Percentiles rank a stretch among this genome's conserved stretches.
These are phyloP conservation scores for Arenicola marina DNA, from an alignment of 2,888 invertebrate species.

Conservation along the genomic window DNA sequence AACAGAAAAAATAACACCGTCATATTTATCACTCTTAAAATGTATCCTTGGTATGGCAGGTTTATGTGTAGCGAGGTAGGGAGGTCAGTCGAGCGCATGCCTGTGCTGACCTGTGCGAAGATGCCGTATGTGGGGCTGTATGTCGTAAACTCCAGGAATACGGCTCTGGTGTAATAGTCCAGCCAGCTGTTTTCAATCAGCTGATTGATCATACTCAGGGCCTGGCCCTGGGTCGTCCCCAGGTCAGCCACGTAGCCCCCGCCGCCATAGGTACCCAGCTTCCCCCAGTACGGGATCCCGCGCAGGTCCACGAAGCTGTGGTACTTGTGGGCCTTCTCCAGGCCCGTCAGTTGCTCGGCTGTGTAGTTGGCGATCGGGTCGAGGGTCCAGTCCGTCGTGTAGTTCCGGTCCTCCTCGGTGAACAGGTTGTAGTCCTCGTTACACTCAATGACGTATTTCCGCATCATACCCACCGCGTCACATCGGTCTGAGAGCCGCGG, in stretches of 20 bases:
- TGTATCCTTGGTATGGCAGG: no score
- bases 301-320: background rate
- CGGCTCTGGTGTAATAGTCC: conserved; percentile 30
- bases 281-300: conserved; percentile 20
- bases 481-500: background rate
- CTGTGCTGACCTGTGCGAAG: conserved; percentile 43
- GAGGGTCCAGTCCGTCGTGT: background rate
- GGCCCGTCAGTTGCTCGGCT: background rate
- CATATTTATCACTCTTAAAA: no score
- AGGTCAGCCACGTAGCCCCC: conserved; percentile 35
- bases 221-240: conserved; percentile 16
- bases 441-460: background rate
- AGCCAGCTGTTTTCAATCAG: conserved; percentile 25
- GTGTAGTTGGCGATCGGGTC: background rate
- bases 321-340: conserved; percentile 12
- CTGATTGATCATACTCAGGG: conserved; percentile 8
- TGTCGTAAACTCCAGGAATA: conserved; percentile 32
- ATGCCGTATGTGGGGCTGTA: conserved; percentile 45
- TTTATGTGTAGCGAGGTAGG: no score
- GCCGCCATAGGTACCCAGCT: conserved; percentile 22
- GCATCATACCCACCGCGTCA: background rate
- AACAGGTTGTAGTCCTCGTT: background rate
- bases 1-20: no score
- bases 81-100: no score
- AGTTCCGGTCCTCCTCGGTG: conserved; percentile 4